Evolutionary conservation across 2,797 vertebrate genomes (phyloP).

Genomic region (Parotocinclus haroldoi): DNA sequence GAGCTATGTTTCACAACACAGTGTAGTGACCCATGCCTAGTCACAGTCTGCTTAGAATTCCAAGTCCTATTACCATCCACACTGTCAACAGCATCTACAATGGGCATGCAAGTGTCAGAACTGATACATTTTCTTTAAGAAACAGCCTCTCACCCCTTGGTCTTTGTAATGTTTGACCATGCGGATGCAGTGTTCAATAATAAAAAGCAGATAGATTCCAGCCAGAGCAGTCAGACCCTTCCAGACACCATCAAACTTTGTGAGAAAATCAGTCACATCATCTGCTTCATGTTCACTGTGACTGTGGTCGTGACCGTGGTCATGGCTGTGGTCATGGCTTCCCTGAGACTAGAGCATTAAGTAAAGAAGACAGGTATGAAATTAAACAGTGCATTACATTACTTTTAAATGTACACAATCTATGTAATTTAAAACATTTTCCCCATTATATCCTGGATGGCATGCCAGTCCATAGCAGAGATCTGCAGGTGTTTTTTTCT

Average conservation of each 20-base stretch:
- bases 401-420: too few species aligned
- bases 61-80: too few species aligned
- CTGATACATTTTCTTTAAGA: neutral
- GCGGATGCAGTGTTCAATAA: slow-evolving; percentile 93
- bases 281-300: slow-evolving; percentile 46
- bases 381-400: too few species aligned
- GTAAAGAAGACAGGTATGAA: neutral
- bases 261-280: slow-evolving; percentile 58
- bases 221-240: slow-evolving; percentile 91
- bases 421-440: too few species aligned
- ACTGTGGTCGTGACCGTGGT: slow-evolving; percentile 57
- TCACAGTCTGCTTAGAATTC: too few species aligned
- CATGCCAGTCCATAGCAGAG: too few species aligned
- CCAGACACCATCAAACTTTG: slow-evolving; percentile 86
- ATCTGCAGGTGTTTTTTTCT: too few species aligned
- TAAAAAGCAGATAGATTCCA: slow-evolving; percentile 95
- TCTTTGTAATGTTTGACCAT: slow-evolving; percentile 95
- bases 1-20: too few species aligned
- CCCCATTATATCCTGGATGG: too few species aligned
- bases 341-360: slow-evolving; percentile 77
- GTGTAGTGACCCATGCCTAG: too few species aligned
- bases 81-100: too few species aligned
- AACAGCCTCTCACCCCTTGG: slow-evolving; percentile 70
- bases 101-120: too few species aligned
- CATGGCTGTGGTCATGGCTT: slow-evolving; percentile 75